Conservation (phyloP, 2,888 invertebrate genomes). For the Coenonympha glycerion region DNA sequence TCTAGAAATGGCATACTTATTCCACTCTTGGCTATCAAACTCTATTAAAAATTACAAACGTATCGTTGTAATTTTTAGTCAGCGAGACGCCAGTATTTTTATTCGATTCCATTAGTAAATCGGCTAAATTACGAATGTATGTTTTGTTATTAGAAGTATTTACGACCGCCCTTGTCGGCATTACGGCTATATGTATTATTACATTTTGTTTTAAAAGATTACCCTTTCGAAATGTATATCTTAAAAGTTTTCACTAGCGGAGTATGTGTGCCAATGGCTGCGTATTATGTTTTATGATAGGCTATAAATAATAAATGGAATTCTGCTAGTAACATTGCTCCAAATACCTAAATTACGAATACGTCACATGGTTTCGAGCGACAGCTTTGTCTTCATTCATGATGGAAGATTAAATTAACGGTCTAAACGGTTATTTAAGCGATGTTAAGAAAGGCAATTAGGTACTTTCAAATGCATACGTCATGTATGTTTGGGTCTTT, state of each 20-base stretch:
- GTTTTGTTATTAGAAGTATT: constrained; percentile 9
- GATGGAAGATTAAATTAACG: constrained; percentile 1
- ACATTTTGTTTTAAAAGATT: constrained; percentile 21
- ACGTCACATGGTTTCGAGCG: constrained; percentile 5
- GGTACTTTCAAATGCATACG: no score
- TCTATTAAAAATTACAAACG: no score
- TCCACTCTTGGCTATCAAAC: no score
- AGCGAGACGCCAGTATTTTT: not conserved
- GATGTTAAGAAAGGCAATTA: no score
- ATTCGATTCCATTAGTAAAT: constrained; percentile 9
- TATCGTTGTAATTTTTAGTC: no score
- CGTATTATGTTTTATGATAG: constrained; percentile 53
- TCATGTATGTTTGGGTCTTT: no score
- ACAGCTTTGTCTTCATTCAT: constrained; percentile 10
- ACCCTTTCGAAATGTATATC: constrained; percentile 25
- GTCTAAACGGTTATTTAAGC: no score
- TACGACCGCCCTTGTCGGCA: constrained; percentile 26
- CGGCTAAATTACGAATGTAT: not conserved
- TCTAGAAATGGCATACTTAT: no score
- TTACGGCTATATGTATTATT: constrained; percentile 11
- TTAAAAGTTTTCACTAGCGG: constrained; percentile 28
- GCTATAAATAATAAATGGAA: constrained; percentile 45
- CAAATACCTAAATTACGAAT: constrained; percentile 22
- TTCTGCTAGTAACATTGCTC: constrained; percentile 30
- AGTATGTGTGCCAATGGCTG: constrained; percentile 56